A percentile compares a stretch with the other conserved stretches of the same genome.
Conservation (phyloP, 2,113 vertebrate species). For the Protobothrops flavoviridis region DNA sequence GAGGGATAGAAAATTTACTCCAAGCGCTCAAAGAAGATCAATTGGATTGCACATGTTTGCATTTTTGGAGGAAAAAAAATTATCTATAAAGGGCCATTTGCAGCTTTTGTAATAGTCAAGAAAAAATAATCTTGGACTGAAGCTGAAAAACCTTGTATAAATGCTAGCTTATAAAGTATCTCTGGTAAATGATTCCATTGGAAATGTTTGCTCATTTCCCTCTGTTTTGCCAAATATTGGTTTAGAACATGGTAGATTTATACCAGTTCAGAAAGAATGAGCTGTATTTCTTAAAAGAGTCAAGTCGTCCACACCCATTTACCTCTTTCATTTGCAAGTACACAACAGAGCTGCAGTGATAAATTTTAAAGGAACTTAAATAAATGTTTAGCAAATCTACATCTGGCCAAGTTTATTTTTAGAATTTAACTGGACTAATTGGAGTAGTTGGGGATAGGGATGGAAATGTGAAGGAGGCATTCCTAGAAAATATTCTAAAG, state of each 20-base stretch:
- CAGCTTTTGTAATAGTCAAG: neutral
- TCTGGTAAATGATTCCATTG: neutral
- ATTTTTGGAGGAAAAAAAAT: neutral
- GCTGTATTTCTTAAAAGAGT: neutral
- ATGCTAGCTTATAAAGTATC: neutral
- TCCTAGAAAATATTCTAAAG: constrained; percentile 47
- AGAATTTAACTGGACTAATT: constrained; percentile 54
- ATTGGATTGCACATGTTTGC: neutral
- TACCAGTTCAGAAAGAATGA: neutral
- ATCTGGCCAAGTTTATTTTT: constrained; percentile 59
- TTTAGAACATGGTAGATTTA: neutral
- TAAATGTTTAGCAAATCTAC: constrained; percentile 69
- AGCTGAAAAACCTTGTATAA: neutral
- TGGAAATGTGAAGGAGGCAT: constrained; percentile 31
- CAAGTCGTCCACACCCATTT: neutral
- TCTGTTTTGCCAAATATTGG: neutral
- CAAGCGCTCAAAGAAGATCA: neutral
- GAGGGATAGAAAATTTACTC: neutral
- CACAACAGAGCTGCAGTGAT: constrained; percentile 43
- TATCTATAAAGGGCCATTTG: neutral
- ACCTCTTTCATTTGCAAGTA: constrained; percentile 22
- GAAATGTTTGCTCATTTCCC: neutral
- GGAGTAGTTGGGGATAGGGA: constrained; percentile 40
- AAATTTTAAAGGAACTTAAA: constrained; percentile 47
- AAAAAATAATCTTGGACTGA: neutral